These are phyloP conservation scores for Copsychus sechellarum DNA, from an alignment of 2,113 vertebrate genomes.

Conservation along the genomic window DNA sequence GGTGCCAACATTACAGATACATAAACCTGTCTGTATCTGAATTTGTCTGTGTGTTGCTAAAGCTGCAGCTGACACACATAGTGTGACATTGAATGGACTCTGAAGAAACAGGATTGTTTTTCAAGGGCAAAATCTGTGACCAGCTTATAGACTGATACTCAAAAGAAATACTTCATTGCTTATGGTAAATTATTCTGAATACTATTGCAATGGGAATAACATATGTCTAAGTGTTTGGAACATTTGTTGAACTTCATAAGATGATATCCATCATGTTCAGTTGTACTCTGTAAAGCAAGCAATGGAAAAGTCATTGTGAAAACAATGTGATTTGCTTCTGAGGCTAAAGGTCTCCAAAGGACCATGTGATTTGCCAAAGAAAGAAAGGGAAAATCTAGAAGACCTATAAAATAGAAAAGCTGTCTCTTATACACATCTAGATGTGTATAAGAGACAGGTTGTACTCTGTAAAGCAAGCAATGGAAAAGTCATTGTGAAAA, in stretches of 20 bases:
- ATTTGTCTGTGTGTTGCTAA: background rate
- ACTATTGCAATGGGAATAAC: background rate
- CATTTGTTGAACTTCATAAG: conserved; percentile 1
- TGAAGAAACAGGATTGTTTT: background rate
- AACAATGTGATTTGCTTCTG: background rate
- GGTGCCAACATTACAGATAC: background rate
- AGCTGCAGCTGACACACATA: background rate
- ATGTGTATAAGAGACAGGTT: too few species aligned
- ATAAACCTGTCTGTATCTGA: background rate
- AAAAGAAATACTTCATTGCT: conserved; percentile 9
- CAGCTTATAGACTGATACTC: background rate
- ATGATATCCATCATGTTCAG: background rate
- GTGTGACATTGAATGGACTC: background rate
- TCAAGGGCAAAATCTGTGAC: background rate
- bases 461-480: background rate
- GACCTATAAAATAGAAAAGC: too few species aligned
- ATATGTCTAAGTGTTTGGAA: background rate
- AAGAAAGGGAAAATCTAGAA: background rate
- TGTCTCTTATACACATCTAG: too few species aligned
- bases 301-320: background rate
- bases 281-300: background rate
- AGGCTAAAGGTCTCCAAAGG: background rate
- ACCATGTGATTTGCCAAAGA: background rate
- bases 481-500: background rate
- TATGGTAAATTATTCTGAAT: conserved; percentile 12